These are phyloP conservation scores for Ptiloglossa arizonensis DNA, from an alignment of 1,140 invertebrate species.

Conservation along the genomic window DNA sequence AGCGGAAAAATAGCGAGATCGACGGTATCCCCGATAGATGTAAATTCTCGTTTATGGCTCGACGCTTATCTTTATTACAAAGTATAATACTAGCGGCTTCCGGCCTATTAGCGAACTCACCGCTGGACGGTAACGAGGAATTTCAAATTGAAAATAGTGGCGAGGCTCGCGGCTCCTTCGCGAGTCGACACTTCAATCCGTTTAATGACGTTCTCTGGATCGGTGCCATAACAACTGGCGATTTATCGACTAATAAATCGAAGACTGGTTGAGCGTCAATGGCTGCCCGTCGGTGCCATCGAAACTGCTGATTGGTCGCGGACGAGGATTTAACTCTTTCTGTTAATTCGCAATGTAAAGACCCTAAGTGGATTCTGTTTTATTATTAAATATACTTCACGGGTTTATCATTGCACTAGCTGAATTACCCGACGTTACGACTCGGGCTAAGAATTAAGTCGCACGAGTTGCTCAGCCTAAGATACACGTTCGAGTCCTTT, in stretches of 20 bases:
- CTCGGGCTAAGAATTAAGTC: too few relatives aligned
- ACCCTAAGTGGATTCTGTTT: background rate
- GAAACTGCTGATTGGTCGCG: slow-evolving; percentile 55
- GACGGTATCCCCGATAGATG: slow-evolving; percentile 4
- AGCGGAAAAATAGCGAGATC: background rate
- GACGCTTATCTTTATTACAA: slow-evolving; percentile 39
- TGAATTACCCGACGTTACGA: too few relatives aligned
- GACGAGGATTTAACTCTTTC: slow-evolving; percentile 27
- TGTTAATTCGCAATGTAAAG: background rate
- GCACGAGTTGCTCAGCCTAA: too few relatives aligned
- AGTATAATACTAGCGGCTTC: slow-evolving; percentile 31
- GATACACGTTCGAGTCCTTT: too few relatives aligned
- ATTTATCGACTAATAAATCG: slow-evolving; percentile 78
- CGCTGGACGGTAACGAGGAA: slow-evolving; percentile 13
- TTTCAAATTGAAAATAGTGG: slow-evolving; percentile 37
- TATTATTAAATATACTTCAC: background rate
- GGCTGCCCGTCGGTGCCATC: slow-evolving; percentile 72
- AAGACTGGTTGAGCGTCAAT: slow-evolving; percentile 77
- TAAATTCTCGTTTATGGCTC: slow-evolving; percentile 23
- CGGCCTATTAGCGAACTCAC: slow-evolving; percentile 6
- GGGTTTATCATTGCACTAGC: too few relatives aligned
- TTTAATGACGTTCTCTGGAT: slow-evolving; percentile 48
- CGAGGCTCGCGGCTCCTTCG: slow-evolving; percentile 5
- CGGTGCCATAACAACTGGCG: slow-evolving; percentile 76
- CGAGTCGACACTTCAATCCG: slow-evolving; percentile 41